phyloP scores from a whole-genome alignment of 1,140 invertebrate genomes.

The Gryon sp. region DNA sequence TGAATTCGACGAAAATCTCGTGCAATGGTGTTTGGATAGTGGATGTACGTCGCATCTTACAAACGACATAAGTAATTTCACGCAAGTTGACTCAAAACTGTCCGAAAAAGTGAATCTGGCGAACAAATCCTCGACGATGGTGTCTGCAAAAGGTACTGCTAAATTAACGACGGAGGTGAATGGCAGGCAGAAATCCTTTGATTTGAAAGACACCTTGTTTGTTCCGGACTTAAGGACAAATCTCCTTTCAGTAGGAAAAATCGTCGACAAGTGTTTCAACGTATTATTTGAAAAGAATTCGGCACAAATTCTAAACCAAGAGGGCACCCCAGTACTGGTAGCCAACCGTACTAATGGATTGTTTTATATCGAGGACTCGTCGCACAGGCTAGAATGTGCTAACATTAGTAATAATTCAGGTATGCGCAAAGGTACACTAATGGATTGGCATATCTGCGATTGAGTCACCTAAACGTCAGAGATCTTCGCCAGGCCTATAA shows the following conservation, averaged over 20 bases:
- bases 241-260: constrained; percentile 22
- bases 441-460: constrained; percentile 39
- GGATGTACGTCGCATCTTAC: constrained; percentile 41
- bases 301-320: constrained; percentile 2
- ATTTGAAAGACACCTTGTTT: constrained; percentile 2
- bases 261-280: constrained; percentile 22
- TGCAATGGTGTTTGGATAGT: constrained; percentile 41
- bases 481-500: constrained; percentile 61
- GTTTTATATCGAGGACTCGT: constrained; percentile 21
- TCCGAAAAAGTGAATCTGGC: constrained; percentile 13
- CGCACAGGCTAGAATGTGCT: neutral
- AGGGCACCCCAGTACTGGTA: neutral
- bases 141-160: neutral
- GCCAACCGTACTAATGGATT: constrained; percentile 36
- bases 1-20: neutral
- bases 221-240: constrained; percentile 33
- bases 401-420: constrained; percentile 1
- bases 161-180: constrained; percentile 1
- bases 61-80: constrained; percentile 20
- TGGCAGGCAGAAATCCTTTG: neutral
- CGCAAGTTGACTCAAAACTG: neutral
- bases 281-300: constrained; percentile 6
- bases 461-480: constrained; percentile 71
- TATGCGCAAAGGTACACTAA: neutral
- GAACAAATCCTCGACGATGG: neutral